Percentiles rank a stretch among this genome's conserved stretches.
Conservation (phyloP, 2,888 invertebrate species). For the Cryptocheilus praepositus region DNA sequence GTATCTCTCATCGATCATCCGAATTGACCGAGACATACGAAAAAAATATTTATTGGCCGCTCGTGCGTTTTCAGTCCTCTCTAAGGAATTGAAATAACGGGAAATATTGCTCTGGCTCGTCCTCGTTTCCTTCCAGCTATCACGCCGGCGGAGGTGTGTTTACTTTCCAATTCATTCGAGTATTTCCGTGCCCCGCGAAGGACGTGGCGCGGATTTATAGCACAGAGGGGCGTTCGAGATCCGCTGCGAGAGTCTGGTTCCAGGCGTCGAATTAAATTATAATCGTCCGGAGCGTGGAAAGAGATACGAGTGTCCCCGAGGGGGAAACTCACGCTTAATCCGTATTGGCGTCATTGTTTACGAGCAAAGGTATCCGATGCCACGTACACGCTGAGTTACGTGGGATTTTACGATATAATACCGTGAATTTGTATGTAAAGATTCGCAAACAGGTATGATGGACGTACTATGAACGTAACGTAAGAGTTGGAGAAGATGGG, state of each 20-base stretch:
- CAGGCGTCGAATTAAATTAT: conserved; percentile 1
- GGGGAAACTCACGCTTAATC: conserved; percentile 4
- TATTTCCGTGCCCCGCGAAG: conserved; percentile 23
- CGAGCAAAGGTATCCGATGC: background rate
- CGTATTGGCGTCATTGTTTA: conserved; percentile 6
- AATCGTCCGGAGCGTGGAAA: background rate
- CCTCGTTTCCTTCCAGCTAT: conserved; percentile 39
- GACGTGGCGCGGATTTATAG: conserved; percentile 7
- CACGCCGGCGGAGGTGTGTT: conserved; percentile 29
- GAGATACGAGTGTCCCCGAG: conserved; percentile 1
- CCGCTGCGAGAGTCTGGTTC: background rate
- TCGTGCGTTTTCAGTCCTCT: conserved; percentile 15
- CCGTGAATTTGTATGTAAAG: no score
- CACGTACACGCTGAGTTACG: background rate
- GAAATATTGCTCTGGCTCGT: conserved; percentile 29
- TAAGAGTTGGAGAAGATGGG: no score
- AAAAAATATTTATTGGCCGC: no score
- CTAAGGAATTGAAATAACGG: conserved; percentile 45
- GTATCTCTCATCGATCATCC: no score
- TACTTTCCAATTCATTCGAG: conserved; percentile 38
- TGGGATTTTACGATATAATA: no score
- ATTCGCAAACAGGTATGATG: no score
- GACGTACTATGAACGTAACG: no score
- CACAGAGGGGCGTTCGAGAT: conserved; percentile 2
- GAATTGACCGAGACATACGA: conserved; percentile 26